Evolutionary conservation across 2,797 vertebrate genomes (phyloP).

Genomic region (Xenopus petersii): DNA sequence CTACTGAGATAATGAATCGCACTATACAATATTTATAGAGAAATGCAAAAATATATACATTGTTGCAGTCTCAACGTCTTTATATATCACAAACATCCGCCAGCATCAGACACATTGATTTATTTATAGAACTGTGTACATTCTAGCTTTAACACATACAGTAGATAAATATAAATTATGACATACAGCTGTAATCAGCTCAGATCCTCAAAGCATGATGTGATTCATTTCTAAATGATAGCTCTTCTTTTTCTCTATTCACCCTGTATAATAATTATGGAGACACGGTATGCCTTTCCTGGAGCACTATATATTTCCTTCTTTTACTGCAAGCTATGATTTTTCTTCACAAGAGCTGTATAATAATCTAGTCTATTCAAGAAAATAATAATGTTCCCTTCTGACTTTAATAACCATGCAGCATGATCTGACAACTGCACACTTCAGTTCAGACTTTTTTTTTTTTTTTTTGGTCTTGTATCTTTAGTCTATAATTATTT

Average conservation of each 20-base stretch:
- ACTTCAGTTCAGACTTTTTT: constrained; percentile 23
- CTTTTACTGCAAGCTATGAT: constrained; percentile 33
- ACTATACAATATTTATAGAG: too few species aligned
- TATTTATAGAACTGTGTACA: background rate
- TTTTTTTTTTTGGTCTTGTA: background rate
- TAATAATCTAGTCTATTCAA: constrained; percentile 49
- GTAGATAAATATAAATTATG: background rate
- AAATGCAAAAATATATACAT: too few species aligned
- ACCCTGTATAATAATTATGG: constrained; percentile 34
- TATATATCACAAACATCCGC: too few species aligned
- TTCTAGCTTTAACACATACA: background rate
- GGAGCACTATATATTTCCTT: constrained; percentile 29
- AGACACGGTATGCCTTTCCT: constrained; percentile 35
- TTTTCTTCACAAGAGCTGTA: constrained; percentile 37
- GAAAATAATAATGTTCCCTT: constrained; percentile 47
- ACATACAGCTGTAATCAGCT: constrained; percentile 1
- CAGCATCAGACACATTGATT: background rate
- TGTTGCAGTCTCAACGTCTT: too few species aligned
- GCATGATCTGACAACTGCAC: constrained; percentile 31
- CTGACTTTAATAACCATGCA: constrained; percentile 43
- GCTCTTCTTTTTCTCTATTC: constrained; percentile 36
- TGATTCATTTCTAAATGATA: constrained; percentile 45
- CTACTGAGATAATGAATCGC: too few species aligned
- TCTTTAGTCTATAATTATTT: constrained; percentile 31
- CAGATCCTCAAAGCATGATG: constrained; percentile 27